Base-by-base conservation (phyloP, 1,140 invertebrate species). In the Drosophila sp. region DNA sequence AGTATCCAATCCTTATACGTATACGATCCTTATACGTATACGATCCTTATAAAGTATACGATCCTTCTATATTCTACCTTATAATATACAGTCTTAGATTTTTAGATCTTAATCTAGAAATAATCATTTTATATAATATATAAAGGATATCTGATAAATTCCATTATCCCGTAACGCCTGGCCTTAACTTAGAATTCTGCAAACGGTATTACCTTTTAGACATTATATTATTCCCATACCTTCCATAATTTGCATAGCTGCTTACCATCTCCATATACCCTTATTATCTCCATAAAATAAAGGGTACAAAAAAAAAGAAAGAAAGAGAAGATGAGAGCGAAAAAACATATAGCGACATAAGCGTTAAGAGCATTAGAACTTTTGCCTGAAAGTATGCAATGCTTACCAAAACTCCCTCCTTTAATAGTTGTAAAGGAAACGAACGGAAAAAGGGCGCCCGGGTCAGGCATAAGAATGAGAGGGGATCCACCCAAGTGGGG, bases 281-380 rank as follows among this genome's bases (percentile, higher is more conserved):
- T 27, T 8, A 11, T 50, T 27, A 44, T 4, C 25, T n/a, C n/a
- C 27, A 4, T 11, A 50, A 7, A 50, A 8, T 27, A 25, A 0
- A 50, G 23, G 23, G 44, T 50, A 50, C 8, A 27, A 50, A 41
- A 17, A 41, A 41, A 41, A 41, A n/a, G 27, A 50, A 33, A 50
- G n/a, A 5, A 4, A 17, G 54, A 32, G 58, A 33, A 29, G 25
- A 33, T 23, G 30, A n/a, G 38, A 25, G 23, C 38, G 60, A n/a
- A 41, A 69, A 72, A 60, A 41, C 41, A 38, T 55, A 47, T 60
- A 63, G 75, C 58, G 73, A 76, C 73, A 76, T 70, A 73, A 76
- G 73, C 73, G 72, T 76, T 76, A 76, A 76, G 73, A 76, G 73
- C 73, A 76, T 76, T 76, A 76, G 73, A 76, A 76, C 73, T 76